A percentile compares a stretch with the other conserved stretches of the same genome.
Conservation (phyloP, 2,888 invertebrate species). For the Meta bourneti region DNA sequence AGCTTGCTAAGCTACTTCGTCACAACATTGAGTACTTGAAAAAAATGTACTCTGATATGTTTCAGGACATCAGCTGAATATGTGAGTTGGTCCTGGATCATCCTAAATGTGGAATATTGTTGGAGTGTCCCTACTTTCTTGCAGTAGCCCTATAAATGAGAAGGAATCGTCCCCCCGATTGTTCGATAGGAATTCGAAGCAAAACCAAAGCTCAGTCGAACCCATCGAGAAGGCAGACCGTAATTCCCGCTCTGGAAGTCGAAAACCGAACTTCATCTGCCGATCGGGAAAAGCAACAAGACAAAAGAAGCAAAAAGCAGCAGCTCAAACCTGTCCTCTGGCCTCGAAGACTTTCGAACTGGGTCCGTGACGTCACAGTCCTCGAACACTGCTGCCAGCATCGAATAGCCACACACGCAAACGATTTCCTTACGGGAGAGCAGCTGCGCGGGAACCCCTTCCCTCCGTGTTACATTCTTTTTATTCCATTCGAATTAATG, state of each 20-base stretch:
- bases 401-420: slow-evolving; percentile 34
- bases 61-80: too few relatives aligned
- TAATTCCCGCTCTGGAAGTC: slow-evolving; percentile 22
- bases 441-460: background rate
- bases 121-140: background rate
- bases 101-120: background rate
- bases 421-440: slow-evolving; percentile 12
- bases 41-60: too few relatives aligned
- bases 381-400: slow-evolving; percentile 14
- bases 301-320: slow-evolving; percentile 14
- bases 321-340: slow-evolving; percentile 70
- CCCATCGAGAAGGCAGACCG: background rate
- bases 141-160: background rate
- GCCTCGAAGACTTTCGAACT: slow-evolving; percentile 74
- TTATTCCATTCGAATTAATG: background rate
- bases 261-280: slow-evolving; percentile 1
- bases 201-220: background rate
- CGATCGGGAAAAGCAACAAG: background rate
- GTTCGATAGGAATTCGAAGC: background rate
- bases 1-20: too few relatives aligned
- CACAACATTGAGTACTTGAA: too few relatives aligned
- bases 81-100: background rate
- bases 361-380: slow-evolving; percentile 70
- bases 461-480: background rate
- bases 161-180: background rate